phyloP scores from a whole-genome alignment of 2,797 vertebrate species.

The Bothrops alternatus region DNA sequence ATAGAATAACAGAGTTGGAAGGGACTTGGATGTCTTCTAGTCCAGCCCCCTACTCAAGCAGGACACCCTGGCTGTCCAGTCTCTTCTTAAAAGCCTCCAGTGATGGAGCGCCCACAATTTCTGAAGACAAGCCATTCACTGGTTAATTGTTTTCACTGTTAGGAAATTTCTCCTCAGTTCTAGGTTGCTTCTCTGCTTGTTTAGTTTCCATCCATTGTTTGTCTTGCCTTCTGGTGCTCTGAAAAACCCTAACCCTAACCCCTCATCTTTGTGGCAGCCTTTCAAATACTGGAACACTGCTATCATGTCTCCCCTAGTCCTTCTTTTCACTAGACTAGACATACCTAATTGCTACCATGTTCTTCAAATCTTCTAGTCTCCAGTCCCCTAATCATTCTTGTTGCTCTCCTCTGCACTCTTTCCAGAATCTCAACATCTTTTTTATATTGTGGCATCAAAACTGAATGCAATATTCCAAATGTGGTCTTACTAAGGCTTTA shows the following conservation, averaged over 20 bases:
- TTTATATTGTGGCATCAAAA: background rate
- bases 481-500: background rate
- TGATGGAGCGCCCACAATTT: background rate
- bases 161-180: background rate
- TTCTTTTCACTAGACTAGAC: background rate
- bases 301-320: background rate
- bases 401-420: background rate
- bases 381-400: background rate
- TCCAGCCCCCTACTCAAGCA: background rate
- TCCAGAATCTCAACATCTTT: background rate
- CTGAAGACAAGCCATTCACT: background rate
- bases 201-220: background rate
- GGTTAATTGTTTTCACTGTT: background rate
- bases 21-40: background rate
- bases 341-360: background rate
- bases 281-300: background rate
- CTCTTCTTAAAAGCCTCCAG: background rate
- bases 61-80: background rate
- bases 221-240: background rate
- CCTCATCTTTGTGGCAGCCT: background rate
- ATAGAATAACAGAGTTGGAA: background rate
- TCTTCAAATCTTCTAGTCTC: background rate
- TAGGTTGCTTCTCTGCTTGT: background rate
- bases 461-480: background rate
- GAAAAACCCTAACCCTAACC: background rate